phyloP scores from a whole-genome alignment of 2,113 vertebrate genomes.

The Lycocorax pyrrhopterus region DNA sequence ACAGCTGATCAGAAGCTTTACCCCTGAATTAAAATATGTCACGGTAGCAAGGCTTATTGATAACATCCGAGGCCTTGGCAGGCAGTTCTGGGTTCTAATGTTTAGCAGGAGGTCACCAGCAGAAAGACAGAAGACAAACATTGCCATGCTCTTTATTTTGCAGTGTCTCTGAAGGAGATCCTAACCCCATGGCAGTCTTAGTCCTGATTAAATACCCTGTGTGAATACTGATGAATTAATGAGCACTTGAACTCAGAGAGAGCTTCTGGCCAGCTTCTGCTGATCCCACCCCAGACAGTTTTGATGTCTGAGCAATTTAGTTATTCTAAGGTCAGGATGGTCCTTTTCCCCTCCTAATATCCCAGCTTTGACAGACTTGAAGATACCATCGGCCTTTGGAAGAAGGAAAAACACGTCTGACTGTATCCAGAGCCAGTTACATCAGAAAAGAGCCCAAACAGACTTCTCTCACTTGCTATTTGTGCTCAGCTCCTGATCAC shows the following conservation, averaged over 20 bases:
- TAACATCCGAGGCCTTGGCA: neutral
- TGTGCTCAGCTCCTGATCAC: slow-evolving; percentile 15
- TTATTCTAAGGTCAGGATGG: neutral
- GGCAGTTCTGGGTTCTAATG: neutral
- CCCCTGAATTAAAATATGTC: neutral
- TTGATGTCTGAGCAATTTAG: neutral
- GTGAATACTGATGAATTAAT: neutral
- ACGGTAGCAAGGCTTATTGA: neutral
- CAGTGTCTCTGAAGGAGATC: neutral
- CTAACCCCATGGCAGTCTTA: neutral
- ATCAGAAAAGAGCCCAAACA: neutral
- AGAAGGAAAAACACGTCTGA: neutral
- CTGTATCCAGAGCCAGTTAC: neutral
- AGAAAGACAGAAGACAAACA: neutral
- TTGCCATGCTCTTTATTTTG: neutral
- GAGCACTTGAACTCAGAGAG: neutral
- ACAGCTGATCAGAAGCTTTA: neutral
- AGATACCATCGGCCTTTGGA: neutral
- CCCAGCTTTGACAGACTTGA: neutral
- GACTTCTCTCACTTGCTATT: neutral
- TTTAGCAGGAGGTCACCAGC: neutral
- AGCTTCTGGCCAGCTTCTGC: neutral
- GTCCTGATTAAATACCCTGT: neutral
- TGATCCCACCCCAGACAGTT: neutral
- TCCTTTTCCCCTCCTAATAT: neutral